Percentiles rank a stretch among this genome's conserved stretches.
Conservation (phyloP, 2,797 vertebrate species). For the Neosilurus hyrtlii region DNA sequence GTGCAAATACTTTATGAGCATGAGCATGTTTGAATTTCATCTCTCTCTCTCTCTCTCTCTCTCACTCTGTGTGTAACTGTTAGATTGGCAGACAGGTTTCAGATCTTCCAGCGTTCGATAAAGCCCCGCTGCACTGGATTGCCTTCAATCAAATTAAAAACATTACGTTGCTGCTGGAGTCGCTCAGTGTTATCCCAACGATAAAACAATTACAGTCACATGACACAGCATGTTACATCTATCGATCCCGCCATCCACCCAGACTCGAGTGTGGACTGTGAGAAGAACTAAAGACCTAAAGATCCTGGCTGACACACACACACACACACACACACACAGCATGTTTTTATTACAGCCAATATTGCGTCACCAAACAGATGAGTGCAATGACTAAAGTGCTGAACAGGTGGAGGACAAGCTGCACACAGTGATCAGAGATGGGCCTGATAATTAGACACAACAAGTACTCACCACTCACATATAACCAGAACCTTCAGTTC, state of each 20-base stretch:
- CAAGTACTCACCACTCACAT: not conserved
- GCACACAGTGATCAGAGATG: not conserved
- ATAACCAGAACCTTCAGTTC: not conserved
- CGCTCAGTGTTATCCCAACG: not conserved
- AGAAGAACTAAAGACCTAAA: not conserved
- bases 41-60: not conserved
- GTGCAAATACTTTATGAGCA: constrained; percentile 37
- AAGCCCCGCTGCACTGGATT: constrained; percentile 32
- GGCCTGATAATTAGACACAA: not conserved
- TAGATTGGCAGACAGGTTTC: constrained; percentile 34
- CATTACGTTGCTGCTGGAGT: constrained; percentile 38
- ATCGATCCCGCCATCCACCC: not conserved
- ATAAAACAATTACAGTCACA: constrained; percentile 47
- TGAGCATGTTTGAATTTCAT: constrained; percentile 31
- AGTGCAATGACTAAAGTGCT: not conserved
- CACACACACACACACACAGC: not conserved
- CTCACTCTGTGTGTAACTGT: constrained; percentile 35
- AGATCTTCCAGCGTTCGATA: constrained; percentile 34
- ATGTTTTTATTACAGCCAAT: not conserved
- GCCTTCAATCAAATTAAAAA: constrained; percentile 53
- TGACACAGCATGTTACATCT: constrained; percentile 17
- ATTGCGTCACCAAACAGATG: not conserved
- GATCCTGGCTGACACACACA: not conserved
- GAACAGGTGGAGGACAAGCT: constrained; percentile 12
- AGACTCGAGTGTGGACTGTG: not conserved